Evolutionary conservation across 2,113 vertebrate species (phyloP), one percentile per base, ranked within the genome.

Genomic region (Alaudala cheleensis): DNA sequence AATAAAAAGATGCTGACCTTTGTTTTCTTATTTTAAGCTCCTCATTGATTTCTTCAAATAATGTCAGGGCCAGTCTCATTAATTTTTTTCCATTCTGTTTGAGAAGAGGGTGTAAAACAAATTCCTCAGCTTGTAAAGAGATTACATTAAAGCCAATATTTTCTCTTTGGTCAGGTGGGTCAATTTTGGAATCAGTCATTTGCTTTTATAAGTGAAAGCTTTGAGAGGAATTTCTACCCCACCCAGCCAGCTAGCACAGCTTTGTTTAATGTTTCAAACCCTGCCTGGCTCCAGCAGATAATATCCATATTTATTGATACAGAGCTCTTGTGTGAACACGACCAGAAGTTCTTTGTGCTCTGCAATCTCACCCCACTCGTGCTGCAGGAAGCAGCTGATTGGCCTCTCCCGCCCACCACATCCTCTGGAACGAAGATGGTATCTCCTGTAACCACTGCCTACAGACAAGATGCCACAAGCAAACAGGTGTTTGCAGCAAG

Each of bases 81-180:
- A 67, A 4, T 7, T 47, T 44, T 67, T 61, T 88, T 77, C 40
- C 31, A 39, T 67, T 64, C 18, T 92, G 45, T 92, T 95, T 92
- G 47, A 95, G 39, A 92, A 93, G 28, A 90, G 60, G 65, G 81
- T 2, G 18, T 91, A 57, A 93, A 92, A 45, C 78, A 93, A 92
- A 72, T 49, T 80, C 39, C 50, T 83, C 62, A 64, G 57, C 33
- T 40, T 73, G 58, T 62, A 62, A 67, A 77, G 53, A 83, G 86
- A 86, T 80, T 80, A 89, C 65, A 62, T 81, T 90, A 39, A 88
- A 90, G 77, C 94, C 66, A 72, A 39, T 60, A 90, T 91, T 97
- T 93, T 51, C n/a, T 89, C 92, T 90, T 54, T 10, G 18, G 89
- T 86, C 42, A 91, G 28, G 50, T 81, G 49, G 60, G 65, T 78